phyloP scores from a whole-genome alignment of 2,888 invertebrate species.

The Serrognathus titanus region DNA sequence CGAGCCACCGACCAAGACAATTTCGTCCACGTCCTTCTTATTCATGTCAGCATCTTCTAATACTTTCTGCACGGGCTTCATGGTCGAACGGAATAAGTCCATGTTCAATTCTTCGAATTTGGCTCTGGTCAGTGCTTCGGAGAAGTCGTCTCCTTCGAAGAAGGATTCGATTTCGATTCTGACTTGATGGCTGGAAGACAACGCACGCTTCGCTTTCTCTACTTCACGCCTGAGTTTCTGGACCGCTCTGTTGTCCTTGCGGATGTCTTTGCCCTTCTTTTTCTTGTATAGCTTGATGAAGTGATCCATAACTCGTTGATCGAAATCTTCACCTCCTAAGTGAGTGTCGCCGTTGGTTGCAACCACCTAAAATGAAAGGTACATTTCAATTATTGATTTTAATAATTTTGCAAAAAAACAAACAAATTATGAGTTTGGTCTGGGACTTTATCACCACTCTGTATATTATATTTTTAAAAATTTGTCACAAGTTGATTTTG shows the following conservation, averaged over 20 bases:
- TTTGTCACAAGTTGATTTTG: no score
- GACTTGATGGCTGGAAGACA: conserved; percentile 93
- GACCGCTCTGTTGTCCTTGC: conserved; percentile 90
- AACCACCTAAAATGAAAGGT: conserved; percentile 50
- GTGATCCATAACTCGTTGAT: conserved; percentile 97
- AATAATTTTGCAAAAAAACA: no score
- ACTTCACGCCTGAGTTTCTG: conserved; percentile 96
- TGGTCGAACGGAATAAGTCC: conserved; percentile 85
- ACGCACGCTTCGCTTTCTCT: conserved; percentile 94
- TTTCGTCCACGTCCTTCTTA: conserved; percentile 97
- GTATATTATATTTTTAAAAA: no score
- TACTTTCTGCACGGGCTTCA: conserved; percentile 94
- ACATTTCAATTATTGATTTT: no score
- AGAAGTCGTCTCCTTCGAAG: conserved; percentile 98
- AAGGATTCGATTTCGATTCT: conserved; percentile 98
- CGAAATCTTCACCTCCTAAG: conserved; percentile 98
- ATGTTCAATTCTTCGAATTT: conserved; percentile 99
- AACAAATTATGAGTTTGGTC: no score
- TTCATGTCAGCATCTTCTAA: conserved; percentile 99
- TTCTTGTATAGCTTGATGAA: conserved; percentile 95
- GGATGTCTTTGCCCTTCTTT: conserved; percentile 96
- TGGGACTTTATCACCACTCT: no score
- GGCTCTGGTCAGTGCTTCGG: conserved; percentile 91
- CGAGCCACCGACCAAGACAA: conserved; percentile 97
- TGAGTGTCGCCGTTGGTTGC: conserved; percentile 96